These are phyloP conservation scores for Drosophila basisetae DNA, from an alignment of 2,888 invertebrate species.

Conservation along the genomic window DNA sequence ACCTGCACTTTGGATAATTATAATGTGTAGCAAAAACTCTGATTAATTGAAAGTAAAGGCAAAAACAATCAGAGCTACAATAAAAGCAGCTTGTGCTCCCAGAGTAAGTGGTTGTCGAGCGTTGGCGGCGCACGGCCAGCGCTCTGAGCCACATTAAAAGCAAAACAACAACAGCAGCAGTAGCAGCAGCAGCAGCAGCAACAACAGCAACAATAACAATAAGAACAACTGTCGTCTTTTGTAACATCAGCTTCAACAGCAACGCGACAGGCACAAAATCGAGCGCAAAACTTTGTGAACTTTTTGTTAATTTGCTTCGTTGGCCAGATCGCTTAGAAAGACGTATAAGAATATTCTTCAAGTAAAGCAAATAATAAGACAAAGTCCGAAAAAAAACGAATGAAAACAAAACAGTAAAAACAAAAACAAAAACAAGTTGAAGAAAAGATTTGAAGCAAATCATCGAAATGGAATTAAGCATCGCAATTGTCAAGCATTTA, in stretches of 20 bases:
- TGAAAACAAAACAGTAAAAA: slow-evolving; percentile 8
- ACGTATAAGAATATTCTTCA: not conserved
- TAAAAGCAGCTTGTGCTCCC: slow-evolving; percentile 12
- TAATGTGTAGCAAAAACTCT: slow-evolving; percentile 68
- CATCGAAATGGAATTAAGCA: slow-evolving; percentile 76
- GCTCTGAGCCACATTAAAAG: slow-evolving; percentile 7
- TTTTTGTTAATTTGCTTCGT: slow-evolving; percentile 20
- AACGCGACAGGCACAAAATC: slow-evolving; percentile 1
- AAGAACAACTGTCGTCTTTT: not conserved
- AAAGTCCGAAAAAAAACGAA: slow-evolving; percentile 1
- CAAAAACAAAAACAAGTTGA: slow-evolving; percentile 9
- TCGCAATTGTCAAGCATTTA: slow-evolving; percentile 63
- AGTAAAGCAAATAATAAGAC: slow-evolving; percentile 5
- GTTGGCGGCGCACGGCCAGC: slow-evolving; percentile 30
- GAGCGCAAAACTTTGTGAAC: slow-evolving; percentile 14
- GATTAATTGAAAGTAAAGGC: slow-evolving; percentile 70
- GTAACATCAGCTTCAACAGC: not conserved
- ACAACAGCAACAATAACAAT: not conserved
- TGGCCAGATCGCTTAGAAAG: slow-evolving; percentile 10
- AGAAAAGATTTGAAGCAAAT: slow-evolving; percentile 46
- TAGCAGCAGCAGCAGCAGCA: not conserved
- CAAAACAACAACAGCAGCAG: not conserved
- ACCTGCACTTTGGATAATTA: slow-evolving; percentile 39
- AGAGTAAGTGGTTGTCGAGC: slow-evolving; percentile 19
- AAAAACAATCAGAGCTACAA: slow-evolving; percentile 35